Evolutionary conservation across 2,888 invertebrate species (phyloP).

Genomic region (Stenolophus ochropezus): DNA sequence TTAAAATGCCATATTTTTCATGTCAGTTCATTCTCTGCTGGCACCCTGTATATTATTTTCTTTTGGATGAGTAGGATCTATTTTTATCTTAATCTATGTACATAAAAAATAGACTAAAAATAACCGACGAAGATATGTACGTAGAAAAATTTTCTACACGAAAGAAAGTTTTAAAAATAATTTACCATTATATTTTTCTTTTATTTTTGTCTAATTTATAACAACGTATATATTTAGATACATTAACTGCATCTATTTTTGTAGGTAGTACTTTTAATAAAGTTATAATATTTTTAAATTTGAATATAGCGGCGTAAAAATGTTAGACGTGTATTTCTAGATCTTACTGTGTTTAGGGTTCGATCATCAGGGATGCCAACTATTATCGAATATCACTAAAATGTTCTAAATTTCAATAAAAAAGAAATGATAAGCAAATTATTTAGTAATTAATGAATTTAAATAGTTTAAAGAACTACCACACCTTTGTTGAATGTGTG

Average conservation of each 20-base stretch:
- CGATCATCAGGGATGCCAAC: too few species aligned
- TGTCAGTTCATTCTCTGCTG: not conserved
- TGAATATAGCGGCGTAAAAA: too few species aligned
- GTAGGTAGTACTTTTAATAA: not conserved
- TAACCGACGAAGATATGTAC: not conserved
- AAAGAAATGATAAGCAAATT: too few species aligned
- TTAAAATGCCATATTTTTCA: conserved; percentile 28
- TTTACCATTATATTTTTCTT: not conserved
- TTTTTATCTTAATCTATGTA: conserved; percentile 6
- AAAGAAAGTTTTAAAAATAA: not conserved
- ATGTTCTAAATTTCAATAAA: too few species aligned
- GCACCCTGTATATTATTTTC: conserved; percentile 28
- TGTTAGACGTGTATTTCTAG: too few species aligned
- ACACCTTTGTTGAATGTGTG: conserved; percentile 30
- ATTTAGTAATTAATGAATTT: too few species aligned
- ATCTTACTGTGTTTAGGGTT: too few species aligned
- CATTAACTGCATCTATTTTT: not conserved
- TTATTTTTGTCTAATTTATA: not conserved
- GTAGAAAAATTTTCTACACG: not conserved
- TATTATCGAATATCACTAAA: too few species aligned
- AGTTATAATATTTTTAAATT: too few species aligned
- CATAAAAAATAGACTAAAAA: conserved; percentile 28
- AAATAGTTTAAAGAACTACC: too few species aligned
- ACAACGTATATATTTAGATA: not conserved
- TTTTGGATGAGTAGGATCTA: conserved; percentile 21